Conservation (phyloP, 2,113 vertebrate species). For the Hirundichthys speculiger region DNA sequence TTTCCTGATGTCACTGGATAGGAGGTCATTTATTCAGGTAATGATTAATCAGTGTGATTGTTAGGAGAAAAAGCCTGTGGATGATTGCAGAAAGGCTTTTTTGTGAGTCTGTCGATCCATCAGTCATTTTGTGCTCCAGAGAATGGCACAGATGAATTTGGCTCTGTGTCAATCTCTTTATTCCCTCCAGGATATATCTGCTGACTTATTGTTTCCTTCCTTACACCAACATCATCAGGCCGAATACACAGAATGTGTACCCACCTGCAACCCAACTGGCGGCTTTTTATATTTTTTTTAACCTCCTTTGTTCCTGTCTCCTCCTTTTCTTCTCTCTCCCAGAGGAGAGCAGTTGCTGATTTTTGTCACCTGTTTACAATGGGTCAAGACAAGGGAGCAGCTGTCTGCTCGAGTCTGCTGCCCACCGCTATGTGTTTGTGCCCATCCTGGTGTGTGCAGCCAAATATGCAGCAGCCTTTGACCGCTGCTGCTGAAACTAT, state of each 20-base stretch:
- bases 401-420: conserved; percentile 45
- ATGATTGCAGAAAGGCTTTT: conserved; percentile 32
- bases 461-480: conserved; percentile 18
- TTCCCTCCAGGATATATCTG: conserved; percentile 46
- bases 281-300: not conserved
- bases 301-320: not conserved
- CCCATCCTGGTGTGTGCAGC: conserved; percentile 4
- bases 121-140: conserved; percentile 6
- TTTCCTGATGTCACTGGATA: not conserved
- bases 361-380: conserved; percentile 64
- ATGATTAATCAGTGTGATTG: not conserved
- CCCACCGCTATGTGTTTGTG: not conserved
- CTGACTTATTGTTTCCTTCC: conserved; percentile 28
- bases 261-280: conserved; percentile 61
- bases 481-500: conserved; percentile 21
- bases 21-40: not conserved
- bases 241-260: conserved; percentile 22
- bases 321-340: conserved; percentile 17
- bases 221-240: conserved; percentile 32
- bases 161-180: conserved; percentile 40
- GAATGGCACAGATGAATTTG: conserved; percentile 35
- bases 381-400: conserved; percentile 63
- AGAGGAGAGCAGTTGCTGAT: conserved; percentile 39
- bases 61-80: not conserved
- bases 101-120: conserved; percentile 34